A percentile compares a stretch with the other conserved stretches of the same genome.
phyloP scores from a whole-genome alignment of 2,113 vertebrate genomes.

The Etheostoma spectabile region DNA sequence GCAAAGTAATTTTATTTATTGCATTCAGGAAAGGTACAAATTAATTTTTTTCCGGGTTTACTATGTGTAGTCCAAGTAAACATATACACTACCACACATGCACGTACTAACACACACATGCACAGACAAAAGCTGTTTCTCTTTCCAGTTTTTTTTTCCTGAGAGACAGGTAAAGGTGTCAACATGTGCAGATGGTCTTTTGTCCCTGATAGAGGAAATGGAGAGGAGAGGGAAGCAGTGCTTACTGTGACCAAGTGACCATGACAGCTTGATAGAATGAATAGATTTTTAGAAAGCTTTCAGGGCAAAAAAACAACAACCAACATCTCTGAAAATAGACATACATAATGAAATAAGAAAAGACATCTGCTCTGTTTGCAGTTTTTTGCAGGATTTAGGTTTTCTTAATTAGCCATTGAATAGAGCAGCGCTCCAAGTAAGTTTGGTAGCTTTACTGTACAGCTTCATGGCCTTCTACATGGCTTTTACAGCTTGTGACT shows the following conservation, averaged over 20 bases:
- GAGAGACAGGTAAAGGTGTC: constrained; percentile 42
- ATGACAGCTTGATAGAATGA: constrained; percentile 11
- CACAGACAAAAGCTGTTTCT: no score
- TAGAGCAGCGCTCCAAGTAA: background rate
- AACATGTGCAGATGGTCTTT: constrained; percentile 14
- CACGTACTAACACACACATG: no score
- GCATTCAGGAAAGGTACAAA: background rate
- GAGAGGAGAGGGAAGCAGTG: background rate
- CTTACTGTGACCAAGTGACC: constrained; percentile 33
- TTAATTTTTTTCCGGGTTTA: background rate
- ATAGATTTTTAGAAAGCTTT: constrained; percentile 31
- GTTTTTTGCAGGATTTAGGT: background rate
- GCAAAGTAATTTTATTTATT: background rate
- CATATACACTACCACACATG: no score
- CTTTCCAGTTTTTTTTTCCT: background rate
- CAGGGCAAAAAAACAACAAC: background rate
- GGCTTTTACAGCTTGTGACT: background rate
- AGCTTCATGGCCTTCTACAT: background rate
- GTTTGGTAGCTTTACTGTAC: background rate
- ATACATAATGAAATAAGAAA: background rate
- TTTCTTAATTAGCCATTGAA: background rate
- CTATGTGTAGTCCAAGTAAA: background rate
- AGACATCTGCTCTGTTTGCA: background rate
- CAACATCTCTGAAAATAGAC: background rate
- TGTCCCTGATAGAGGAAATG: background rate